phyloP scores from a whole-genome alignment of 2,888 invertebrate genomes.

The Brenthis daphne region DNA sequence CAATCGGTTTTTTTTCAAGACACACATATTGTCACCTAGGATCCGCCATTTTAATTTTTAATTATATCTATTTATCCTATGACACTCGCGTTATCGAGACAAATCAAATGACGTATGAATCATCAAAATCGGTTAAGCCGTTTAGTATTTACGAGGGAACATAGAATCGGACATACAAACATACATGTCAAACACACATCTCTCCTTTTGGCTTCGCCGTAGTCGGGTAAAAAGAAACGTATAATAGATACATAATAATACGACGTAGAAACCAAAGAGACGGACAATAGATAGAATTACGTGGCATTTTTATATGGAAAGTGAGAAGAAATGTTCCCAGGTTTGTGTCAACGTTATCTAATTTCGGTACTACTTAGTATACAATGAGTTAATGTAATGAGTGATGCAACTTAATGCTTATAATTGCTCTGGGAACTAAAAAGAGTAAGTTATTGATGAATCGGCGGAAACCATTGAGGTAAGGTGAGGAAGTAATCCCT shows the following conservation, averaged over 20 bases:
- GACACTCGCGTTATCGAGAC: too few relatives aligned
- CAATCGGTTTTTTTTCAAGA: too few relatives aligned
- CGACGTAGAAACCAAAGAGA: slow-evolving; percentile 16
- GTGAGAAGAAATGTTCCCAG: slow-evolving; percentile 68
- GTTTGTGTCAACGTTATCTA: slow-evolving; percentile 67
- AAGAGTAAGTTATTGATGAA: slow-evolving; percentile 17
- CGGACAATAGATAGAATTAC: slow-evolving; percentile 55
- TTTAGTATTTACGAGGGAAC: too few relatives aligned
- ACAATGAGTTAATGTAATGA: slow-evolving; percentile 66
- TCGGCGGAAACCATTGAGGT: slow-evolving; percentile 25
- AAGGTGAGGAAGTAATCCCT: slow-evolving; percentile 6
- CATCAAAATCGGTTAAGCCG: too few relatives aligned
- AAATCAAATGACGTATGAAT: too few relatives aligned
- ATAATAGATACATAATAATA: background rate
- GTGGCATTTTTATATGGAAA: slow-evolving; percentile 58
- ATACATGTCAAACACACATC: too few relatives aligned
- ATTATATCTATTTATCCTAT: too few relatives aligned
- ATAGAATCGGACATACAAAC: too few relatives aligned
- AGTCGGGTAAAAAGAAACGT: background rate
- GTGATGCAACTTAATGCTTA: slow-evolving; percentile 38
- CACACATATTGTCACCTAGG: too few relatives aligned
- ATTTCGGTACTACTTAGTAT: slow-evolving; percentile 52
- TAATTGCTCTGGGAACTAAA: slow-evolving; percentile 27
- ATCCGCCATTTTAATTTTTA: too few relatives aligned
- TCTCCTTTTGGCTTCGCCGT: too few relatives aligned